Base-by-base conservation (phyloP, 2,113 vertebrate species). In the Gobiocypris rarus region DNA sequence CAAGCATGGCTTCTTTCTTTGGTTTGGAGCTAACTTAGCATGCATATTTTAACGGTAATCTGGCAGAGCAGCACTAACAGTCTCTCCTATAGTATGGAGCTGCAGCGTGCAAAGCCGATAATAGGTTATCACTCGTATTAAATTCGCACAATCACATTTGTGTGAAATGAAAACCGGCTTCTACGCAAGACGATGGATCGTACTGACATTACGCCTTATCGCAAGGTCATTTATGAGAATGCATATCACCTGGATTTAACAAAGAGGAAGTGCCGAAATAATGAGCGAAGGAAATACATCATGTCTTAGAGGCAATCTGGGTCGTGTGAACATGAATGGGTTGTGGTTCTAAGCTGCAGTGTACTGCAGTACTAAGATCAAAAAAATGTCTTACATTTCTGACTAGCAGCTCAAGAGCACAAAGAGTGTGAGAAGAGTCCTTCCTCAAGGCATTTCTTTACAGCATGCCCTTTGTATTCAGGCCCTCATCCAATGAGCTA, bases 391-490 rank as follows among this genome's bases (percentile, higher is more conserved):
- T 76, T 86, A 78, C 24, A 73, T 78, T 61, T 76, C 81, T 52
- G 76, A 82, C 83, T 84, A 85, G 73, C 45, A 67, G 85, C 87
- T 86, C 45, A 75, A 75, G n/a, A 83, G 85, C 86, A 24, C 87
- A 91, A 85, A 41, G 92, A 91, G 90, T 91, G 89, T 91, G 90
- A 90, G 91, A 92, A 92, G 90, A 85, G 86, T 91, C 89, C 74
- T 83, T 89, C 88, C 89, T 92, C 84, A 84, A 88, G 86, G 82
- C 90, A 88, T 85, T 89, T 91, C 87, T 89, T 90, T 82, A 74
- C 79, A 86, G 86, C 88, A 69, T 87, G 86, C 87, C 63, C 74
- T 88, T 86, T 75, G 90, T 91, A 94, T 91, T 91, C 89, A 89
- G 88, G 83, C 85, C 89, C 89, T 89, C 92, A 92, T 90, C 88